Percentiles rank a stretch among this genome's conserved stretches.
Evolutionary conservation across 2,797 vertebrate genomes (phyloP).

Genomic region (Acanthis flammea): DNA sequence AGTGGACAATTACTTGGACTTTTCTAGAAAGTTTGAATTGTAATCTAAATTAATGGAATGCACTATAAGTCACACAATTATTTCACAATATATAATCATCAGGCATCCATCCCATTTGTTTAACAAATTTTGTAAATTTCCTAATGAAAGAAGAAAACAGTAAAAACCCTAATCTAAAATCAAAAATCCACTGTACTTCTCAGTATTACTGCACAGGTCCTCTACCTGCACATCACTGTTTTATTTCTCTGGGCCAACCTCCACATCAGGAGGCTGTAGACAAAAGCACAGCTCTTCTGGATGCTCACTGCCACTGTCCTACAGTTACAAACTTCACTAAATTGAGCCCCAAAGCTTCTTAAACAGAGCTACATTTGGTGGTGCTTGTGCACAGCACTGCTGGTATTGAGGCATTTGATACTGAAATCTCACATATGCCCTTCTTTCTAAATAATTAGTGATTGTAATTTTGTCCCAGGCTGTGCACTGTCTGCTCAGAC

Average conservation of each 20-base stretch:
- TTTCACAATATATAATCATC: neutral
- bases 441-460: slow-evolving; percentile 8
- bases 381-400: neutral
- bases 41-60: neutral
- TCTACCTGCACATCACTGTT: neutral
- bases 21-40: neutral
- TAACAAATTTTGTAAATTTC: neutral
- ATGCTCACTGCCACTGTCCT: neutral
- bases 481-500: slow-evolving; percentile 2
- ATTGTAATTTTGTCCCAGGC: slow-evolving; percentile 22
- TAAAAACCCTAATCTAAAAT: neutral
- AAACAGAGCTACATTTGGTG: neutral
- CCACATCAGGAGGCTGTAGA: rapidly evolving
- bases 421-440: slow-evolving; percentile 41
- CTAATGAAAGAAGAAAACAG: neutral
- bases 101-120: neutral
- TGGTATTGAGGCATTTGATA: neutral
- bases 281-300: neutral
- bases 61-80: neutral
- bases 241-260: neutral
- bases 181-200: neutral
- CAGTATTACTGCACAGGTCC: neutral
- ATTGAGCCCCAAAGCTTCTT: neutral
- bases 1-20: neutral
- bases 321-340: neutral